Evolutionary conservation across 2,888 invertebrate genomes (phyloP), one percentile per base, ranked within the genome.

Genomic region (Zygaena filipendulae): DNA sequence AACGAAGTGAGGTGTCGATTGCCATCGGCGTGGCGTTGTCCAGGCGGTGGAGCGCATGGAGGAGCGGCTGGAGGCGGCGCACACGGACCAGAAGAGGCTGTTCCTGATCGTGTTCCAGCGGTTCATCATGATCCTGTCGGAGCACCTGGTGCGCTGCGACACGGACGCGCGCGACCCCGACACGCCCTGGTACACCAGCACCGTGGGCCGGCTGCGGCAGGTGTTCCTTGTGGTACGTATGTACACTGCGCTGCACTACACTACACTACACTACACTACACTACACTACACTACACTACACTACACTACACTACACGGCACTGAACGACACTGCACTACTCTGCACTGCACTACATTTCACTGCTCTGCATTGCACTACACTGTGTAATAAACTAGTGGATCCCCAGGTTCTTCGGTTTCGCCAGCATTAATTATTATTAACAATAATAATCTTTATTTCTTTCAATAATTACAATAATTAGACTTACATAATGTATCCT

Each of bases 61-160:
- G 61, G 97, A 97, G 63, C 90, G 91, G 35, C 67, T 97, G 33
- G 97, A 97, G 68, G 88, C 91, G 2, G 95, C 95, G 0, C 95
- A 96, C 74, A 94, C 94, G 40, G 96, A 97, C 72, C 96, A 97
- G 72, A 97, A 97, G 75, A 92, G 96, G 57, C 82, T 97, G 38
- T 97, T 97, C 69, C 87, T 97, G 38, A 96, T 97, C 62, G 94
- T 97, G 49, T 97, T 97, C 75, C 97, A 97, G 83, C 86, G 97
- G 35, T 98, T 99, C 79, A 97, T 97, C 44, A 97, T 97, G 91
- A 93, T 97, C 47, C 81, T 99, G 41, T 95, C 96, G 0, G 97
- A 98, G 66, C 97, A 98, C 80, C 84, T 98, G 49, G 92, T 94
- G 29, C 83, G 92, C 33, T 92, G 92, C 60, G 97, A 98, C 69